phyloP scores from a whole-genome alignment of 2,113 vertebrate species.

The Oriolus oriolus region DNA sequence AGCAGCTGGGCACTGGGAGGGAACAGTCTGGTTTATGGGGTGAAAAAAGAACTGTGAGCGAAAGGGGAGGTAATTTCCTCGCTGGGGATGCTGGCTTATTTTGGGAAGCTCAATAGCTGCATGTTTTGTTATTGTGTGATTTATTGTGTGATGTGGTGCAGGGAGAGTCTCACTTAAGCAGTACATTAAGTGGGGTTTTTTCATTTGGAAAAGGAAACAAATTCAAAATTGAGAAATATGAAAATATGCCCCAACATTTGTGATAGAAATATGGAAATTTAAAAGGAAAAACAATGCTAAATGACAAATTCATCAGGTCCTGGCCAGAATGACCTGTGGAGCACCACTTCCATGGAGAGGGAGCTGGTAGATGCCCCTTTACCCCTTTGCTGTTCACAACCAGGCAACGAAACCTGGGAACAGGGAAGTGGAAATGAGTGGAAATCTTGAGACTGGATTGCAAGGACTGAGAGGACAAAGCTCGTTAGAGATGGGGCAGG shows the following conservation, averaged over 20 bases:
- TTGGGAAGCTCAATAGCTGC: background rate
- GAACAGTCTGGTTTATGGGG: background rate
- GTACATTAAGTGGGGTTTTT: fast-evolving
- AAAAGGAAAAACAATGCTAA: background rate
- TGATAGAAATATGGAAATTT: background rate
- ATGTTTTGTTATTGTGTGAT: background rate
- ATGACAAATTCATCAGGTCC: background rate
- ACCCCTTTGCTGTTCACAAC: background rate
- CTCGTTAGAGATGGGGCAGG: background rate
- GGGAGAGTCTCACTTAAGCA: background rate
- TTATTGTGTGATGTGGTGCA: background rate
- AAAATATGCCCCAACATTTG: background rate
- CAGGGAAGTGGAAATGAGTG: background rate
- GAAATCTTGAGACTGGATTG: background rate
- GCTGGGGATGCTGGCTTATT: background rate
- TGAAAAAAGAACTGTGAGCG: background rate
- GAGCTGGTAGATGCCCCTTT: fast-evolving
- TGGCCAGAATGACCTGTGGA: background rate
- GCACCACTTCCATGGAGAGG: background rate
- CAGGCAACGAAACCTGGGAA: background rate
- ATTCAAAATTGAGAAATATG: background rate
- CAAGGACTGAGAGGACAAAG: background rate
- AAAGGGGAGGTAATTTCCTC: background rate
- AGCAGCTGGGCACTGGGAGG: background rate
- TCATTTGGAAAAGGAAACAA: background rate